Evolutionary conservation across 2,113 vertebrate genomes (phyloP), one percentile per base, ranked within the genome.

Genomic region (Odocoileus hemionus): DNA sequence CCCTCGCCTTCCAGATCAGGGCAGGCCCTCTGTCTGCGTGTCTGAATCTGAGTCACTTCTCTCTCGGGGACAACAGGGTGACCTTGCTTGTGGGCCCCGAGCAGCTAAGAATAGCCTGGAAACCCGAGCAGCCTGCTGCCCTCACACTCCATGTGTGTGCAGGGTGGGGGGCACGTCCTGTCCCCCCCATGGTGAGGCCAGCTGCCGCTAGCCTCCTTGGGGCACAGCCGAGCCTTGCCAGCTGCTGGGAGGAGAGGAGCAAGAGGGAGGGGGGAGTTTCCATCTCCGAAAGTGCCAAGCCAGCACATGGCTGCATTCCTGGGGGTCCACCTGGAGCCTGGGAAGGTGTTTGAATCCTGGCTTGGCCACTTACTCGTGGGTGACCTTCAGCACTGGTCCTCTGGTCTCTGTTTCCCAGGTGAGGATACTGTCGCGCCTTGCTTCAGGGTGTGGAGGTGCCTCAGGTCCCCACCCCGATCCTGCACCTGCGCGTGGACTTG

Each of bases 81-180:
- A 96, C 96, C 76, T 94, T 92, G 80, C 43, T 33, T 15, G 33
- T 36, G 30, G 76, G 85, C 17, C 88, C 88, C 0, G 7, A 70
- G 25, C 58, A 82, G 88, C 90, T 90, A 82, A 90, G 85, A 95
- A 91, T 60, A 89, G 43, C 80, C 36, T 8, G 14, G 43, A 50
- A n/a, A 43, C 50, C 58, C 1, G 4, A 45, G 36, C 45, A 12
- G 23, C 7, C 30, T 1, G 0, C 12, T 1, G 1, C 74, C 60
- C 52, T 10, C 26, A 8, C 74, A 1, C 64, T 11, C 43, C 1
- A 0, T 0, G 54, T 10, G 0, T 1, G n/a, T 5, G 58, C 12
- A 3, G 39, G 26, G 26, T 7, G 26, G 10, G 0, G 1, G 36
- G 47, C 47, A 1, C 8, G 1, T 36, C 57, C 19, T 16, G 10